These are phyloP conservation scores for Magallana ariakensis DNA, from an alignment of 1,140 invertebrate species.

Conservation along the genomic window DNA sequence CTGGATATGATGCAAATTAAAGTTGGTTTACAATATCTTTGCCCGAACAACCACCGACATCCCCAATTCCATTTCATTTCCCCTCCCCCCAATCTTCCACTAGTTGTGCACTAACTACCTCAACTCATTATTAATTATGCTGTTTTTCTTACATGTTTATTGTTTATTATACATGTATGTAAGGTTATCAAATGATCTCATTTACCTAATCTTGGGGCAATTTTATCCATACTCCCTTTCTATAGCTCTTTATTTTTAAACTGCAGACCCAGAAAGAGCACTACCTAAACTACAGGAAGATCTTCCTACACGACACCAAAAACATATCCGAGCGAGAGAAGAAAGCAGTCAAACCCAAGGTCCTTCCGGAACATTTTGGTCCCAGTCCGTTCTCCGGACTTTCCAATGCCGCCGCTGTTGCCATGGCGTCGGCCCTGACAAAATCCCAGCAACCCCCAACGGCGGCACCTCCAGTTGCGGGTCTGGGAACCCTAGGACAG, in stretches of 20 bases:
- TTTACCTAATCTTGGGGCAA: no score
- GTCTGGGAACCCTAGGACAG: conserved; percentile 1
- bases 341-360: conserved; percentile 70
- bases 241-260: background rate
- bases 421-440: conserved; percentile 9
- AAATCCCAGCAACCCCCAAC: conserved; percentile 7
- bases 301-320: conserved; percentile 88
- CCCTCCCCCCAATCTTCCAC: no score
- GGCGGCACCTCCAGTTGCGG: background rate
- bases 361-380: conserved; percentile 74
- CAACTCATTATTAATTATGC: no score
- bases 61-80: no score
- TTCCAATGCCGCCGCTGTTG: conserved; percentile 80
- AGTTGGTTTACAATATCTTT: no score
- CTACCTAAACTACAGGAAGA: conserved; percentile 89
- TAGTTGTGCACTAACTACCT: no score
- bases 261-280: conserved; percentile 88
- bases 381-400: conserved; percentile 84
- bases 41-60: no score
- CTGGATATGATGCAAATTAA: no score
- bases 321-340: conserved; percentile 87
- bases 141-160: no score
- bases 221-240: no score
- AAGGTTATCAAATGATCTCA: no score
- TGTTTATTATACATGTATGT: no score